Evolutionary conservation across 2,888 invertebrate genomes (phyloP).

Genomic region (Drosophila borborema): DNA sequence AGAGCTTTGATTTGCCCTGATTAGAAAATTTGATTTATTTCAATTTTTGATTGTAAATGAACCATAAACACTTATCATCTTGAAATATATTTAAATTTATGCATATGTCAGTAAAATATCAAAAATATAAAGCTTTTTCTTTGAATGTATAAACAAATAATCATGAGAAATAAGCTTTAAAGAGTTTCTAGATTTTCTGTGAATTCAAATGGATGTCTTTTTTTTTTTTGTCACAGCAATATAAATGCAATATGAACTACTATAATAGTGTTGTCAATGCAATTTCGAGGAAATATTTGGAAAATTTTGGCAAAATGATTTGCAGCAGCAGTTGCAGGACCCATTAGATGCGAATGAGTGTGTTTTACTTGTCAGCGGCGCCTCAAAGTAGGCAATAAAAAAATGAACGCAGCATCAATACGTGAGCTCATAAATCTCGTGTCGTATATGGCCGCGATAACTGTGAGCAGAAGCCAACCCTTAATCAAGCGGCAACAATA

Average conservation of each 20-base stretch:
- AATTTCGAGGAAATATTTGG: conserved; percentile 1
- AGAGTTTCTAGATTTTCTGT: not conserved
- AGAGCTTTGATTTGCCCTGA: not conserved
- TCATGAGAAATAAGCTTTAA: too few relatives aligned
- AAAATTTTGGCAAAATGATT: not conserved
- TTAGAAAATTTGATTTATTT: not conserved
- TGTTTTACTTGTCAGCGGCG: conserved; percentile 22
- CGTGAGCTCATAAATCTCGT: conserved; percentile 59
- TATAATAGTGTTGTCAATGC: not conserved
- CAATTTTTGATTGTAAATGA: not conserved
- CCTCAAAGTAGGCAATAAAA: conserved; percentile 73
- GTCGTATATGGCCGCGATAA: conserved; percentile 19
- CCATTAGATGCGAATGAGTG: conserved; percentile 28
- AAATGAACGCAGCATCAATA: conserved; percentile 29
- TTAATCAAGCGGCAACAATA: conserved; percentile 56
- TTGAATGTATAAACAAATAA: not conserved
- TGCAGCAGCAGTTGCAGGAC: conserved; percentile 6
- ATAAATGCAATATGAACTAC: not conserved
- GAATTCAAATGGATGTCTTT: not conserved
- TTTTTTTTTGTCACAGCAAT: too few relatives aligned
- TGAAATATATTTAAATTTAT: not conserved
- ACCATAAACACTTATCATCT: not conserved
- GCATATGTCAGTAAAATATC: too few relatives aligned
- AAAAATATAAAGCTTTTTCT: not conserved
- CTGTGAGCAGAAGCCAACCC: conserved; percentile 42